Evolutionary conservation across 2,888 invertebrate genomes (phyloP).

Genomic region (Adelognathus sp.): DNA sequence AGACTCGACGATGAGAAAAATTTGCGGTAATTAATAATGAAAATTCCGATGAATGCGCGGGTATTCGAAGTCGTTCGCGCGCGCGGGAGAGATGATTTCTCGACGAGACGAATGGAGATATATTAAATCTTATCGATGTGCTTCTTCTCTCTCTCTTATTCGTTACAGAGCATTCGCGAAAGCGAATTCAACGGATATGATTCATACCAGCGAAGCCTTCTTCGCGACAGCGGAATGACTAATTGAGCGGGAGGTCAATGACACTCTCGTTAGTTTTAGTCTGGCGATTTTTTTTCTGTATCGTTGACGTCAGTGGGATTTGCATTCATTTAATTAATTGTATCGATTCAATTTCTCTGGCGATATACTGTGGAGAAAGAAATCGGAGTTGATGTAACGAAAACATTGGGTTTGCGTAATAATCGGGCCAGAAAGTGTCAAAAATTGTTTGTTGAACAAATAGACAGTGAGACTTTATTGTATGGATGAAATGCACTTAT

Average conservation of each 20-base stretch:
- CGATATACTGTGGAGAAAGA: not conserved
- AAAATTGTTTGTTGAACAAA: no score
- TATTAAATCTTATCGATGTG: slow-evolving; percentile 41
- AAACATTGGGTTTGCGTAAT: no score
- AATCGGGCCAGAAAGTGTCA: no score
- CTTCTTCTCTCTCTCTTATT: not conserved
- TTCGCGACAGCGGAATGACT: slow-evolving; percentile 45
- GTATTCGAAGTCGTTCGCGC: not conserved
- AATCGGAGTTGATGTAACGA: not conserved
- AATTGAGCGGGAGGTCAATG: slow-evolving; percentile 49
- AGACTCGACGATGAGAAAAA: not conserved
- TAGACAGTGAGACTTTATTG: no score
- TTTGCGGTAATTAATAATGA: slow-evolving; percentile 22
- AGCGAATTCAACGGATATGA: slow-evolving; percentile 54
- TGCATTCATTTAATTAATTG: not conserved
- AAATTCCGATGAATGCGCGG: not conserved
- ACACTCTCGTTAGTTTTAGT: slow-evolving; percentile 25
- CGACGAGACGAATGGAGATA: not conserved
- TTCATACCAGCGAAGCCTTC: slow-evolving; percentile 50
- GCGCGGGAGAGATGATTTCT: slow-evolving; percentile 13
- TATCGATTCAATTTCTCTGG: not conserved
- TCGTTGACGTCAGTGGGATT: not conserved
- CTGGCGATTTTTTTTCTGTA: slow-evolving; percentile 1
- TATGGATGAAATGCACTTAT: no score
- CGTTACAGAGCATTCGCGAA: no score